Conservation (phyloP, 2,888 invertebrate species). For the Heliconius hortense region DNA sequence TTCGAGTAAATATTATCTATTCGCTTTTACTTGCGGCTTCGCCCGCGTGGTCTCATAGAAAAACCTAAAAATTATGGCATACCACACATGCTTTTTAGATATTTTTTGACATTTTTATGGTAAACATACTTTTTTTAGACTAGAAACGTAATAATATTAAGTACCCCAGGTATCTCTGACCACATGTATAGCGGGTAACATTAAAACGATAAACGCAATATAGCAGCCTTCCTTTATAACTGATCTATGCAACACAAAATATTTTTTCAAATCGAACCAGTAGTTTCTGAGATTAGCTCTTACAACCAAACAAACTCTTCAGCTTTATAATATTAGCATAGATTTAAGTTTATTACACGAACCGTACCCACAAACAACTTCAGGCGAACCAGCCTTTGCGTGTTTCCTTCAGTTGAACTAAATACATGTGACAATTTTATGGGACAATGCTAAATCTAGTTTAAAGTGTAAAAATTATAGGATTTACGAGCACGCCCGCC, state of each 20-base stretch:
- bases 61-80: too few species aligned
- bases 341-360: slow-evolving; percentile 23
- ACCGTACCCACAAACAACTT: slow-evolving; percentile 15
- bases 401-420: slow-evolving; percentile 35
- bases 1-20: slow-evolving; percentile 2
- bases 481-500: slow-evolving; percentile 40
- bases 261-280: neutral
- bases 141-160: too few species aligned
- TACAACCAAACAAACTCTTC: neutral
- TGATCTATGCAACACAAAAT: neutral
- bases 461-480: slow-evolving; percentile 43
- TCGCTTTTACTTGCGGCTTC: neutral
- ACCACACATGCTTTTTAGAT: too few species aligned
- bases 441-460: slow-evolving; percentile 38
- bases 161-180: too few species aligned
- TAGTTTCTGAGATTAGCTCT: neutral
- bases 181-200: too few species aligned
- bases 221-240: neutral
- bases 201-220: too few species aligned
- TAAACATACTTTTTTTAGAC: too few species aligned
- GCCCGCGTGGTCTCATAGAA: neutral
- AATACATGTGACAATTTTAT: slow-evolving; percentile 44
- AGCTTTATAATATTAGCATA: neutral
- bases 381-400: slow-evolving; percentile 25
- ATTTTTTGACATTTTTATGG: too few species aligned